Evolutionary conservation across 2,797 vertebrate species (phyloP).

Genomic region (Psittacula echo): DNA sequence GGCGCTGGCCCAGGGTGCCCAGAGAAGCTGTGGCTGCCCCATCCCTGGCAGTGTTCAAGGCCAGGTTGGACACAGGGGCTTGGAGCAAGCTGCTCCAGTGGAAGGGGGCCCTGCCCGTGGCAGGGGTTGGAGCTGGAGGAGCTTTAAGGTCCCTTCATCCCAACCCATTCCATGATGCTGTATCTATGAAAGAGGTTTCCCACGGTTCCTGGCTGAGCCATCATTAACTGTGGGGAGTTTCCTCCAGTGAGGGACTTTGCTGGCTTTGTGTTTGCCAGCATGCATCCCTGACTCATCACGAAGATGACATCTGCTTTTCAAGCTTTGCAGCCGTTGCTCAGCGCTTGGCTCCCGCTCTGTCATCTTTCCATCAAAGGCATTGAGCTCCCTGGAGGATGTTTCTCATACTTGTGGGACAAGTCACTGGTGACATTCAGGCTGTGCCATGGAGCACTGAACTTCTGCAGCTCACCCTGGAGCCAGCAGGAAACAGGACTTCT

Average conservation of each 20-base stretch:
- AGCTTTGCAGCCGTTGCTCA: not conserved
- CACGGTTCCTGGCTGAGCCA: not conserved
- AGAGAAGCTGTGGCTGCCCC: too few relatives aligned
- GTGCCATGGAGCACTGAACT: rapidly evolving
- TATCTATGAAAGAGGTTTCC: not conserved
- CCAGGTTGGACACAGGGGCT: too few relatives aligned
- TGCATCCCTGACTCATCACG: rapidly evolving
- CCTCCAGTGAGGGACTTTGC: not conserved
- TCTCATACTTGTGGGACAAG: not conserved
- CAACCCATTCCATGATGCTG: not conserved
- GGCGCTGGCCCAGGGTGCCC: too few relatives aligned
- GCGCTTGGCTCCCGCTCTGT: not conserved
- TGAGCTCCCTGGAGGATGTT: not conserved
- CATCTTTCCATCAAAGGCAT: rapidly evolving
- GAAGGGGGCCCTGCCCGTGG: too few relatives aligned
- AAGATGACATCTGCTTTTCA: not conserved
- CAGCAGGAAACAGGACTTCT: not conserved
- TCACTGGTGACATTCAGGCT: not conserved
- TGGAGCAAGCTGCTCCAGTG: too few relatives aligned
- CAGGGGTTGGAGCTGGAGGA: not conserved
- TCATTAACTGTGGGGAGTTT: not conserved
- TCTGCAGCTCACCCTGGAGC: rapidly evolving
- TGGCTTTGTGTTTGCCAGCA: not conserved
- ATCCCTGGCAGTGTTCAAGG: too few relatives aligned
- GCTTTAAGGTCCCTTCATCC: not conserved